Conservation (phyloP, 2,888 invertebrate species). For the Hirtodrosophila duncani region DNA sequence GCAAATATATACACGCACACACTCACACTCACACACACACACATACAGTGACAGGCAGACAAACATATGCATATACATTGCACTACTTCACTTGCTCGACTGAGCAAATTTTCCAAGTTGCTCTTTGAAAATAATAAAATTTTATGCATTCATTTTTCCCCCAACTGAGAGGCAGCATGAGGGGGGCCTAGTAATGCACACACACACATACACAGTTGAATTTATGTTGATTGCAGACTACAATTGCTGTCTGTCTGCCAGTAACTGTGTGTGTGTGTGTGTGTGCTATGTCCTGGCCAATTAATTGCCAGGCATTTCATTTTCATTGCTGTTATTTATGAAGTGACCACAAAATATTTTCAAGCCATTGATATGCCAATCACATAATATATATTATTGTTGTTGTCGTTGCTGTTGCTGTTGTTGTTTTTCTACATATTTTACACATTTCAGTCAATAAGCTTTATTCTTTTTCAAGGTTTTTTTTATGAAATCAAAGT, state of each 20-base stretch:
- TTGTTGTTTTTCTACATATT: slow-evolving; percentile 14
- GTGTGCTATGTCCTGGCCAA: slow-evolving; percentile 37
- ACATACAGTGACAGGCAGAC: not conserved
- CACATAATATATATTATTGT: too few relatives aligned
- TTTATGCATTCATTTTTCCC: slow-evolving; percentile 54
- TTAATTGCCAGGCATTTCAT: slow-evolving; percentile 63
- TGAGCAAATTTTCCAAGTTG: slow-evolving; percentile 57
- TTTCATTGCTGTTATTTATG: slow-evolving; percentile 62
- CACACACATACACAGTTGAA: too few relatives aligned
- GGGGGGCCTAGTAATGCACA: not conserved
- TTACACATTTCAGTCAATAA: not conserved
- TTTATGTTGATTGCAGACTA: slow-evolving; percentile 61
- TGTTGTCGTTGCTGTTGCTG: too few relatives aligned
- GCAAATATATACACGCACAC: slow-evolving; percentile 6
- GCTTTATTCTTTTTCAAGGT: not conserved
- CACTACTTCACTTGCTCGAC: slow-evolving; percentile 32
- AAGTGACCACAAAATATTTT: slow-evolving; percentile 48
- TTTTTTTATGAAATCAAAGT: too few relatives aligned
- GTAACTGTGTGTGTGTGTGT: slow-evolving; percentile 1
- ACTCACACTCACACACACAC: not conserved
- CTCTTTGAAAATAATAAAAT: slow-evolving; percentile 66
- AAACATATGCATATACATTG: slow-evolving; percentile 1
- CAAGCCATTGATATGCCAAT: slow-evolving; percentile 48
- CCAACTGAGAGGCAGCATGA: not conserved
- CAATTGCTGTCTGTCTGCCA: slow-evolving; percentile 19